phyloP scores from a whole-genome alignment of 2,113 vertebrate genomes.

The Pipa parva region DNA sequence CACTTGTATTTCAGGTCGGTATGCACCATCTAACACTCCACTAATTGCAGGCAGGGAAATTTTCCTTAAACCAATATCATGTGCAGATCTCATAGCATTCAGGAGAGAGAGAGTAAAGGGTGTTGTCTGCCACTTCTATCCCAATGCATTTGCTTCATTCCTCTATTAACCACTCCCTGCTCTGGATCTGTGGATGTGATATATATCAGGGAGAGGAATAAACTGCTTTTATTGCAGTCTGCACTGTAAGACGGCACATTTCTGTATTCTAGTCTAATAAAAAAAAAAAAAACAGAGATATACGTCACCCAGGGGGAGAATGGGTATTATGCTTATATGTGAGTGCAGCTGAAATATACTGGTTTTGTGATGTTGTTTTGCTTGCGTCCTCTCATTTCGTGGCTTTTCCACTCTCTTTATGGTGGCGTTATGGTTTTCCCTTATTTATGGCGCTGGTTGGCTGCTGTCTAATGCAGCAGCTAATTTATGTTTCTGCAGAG shows the following conservation, averaged over 20 bases:
- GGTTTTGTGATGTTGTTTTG: constrained; percentile 43
- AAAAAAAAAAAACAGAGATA: constrained; percentile 40
- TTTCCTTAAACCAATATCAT: no score
- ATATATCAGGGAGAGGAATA: constrained; percentile 36
- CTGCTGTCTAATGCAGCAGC: constrained; percentile 38
- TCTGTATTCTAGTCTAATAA: constrained; percentile 40
- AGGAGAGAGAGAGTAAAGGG: constrained; percentile 1
- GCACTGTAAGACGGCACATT: constrained; percentile 37
- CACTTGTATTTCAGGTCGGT: no score
- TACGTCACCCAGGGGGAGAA: constrained; percentile 44
- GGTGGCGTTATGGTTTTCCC: constrained; percentile 36
- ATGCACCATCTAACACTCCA: no score
- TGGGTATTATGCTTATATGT: constrained; percentile 43
- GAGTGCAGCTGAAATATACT: constrained; percentile 40
- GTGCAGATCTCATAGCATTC: no score
- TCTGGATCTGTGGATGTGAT: constrained; percentile 18
- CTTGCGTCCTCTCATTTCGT: constrained; percentile 42
- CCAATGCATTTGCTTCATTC: constrained; percentile 11
- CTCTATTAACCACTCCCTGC: constrained; percentile 31
- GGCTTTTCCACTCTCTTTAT: constrained; percentile 42
- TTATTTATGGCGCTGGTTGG: constrained; percentile 40
- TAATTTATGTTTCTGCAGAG: constrained; percentile 41
- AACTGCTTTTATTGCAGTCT: constrained; percentile 37
- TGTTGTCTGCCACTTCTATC: background rate
- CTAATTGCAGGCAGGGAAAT: no score